phyloP scores from a whole-genome alignment of 2,797 vertebrate species.

The Lutjanus argentimaculatus region DNA sequence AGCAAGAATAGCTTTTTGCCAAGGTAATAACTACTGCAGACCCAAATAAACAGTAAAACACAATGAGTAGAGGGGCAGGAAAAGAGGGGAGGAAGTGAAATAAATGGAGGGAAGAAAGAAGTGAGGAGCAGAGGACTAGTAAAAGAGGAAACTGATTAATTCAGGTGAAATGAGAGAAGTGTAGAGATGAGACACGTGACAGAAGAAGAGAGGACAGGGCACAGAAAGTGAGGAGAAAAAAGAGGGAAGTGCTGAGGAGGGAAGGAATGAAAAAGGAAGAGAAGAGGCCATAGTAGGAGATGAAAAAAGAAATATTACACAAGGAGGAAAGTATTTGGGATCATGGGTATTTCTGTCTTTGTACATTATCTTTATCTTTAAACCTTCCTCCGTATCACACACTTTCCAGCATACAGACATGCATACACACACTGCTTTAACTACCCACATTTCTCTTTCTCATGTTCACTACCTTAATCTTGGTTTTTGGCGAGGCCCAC shows the following conservation, averaged over 20 bases:
- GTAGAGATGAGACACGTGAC: not conserved
- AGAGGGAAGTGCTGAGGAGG: not conserved
- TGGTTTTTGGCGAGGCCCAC: conserved; percentile 8
- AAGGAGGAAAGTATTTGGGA: not conserved
- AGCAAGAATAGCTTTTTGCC: too few relatives aligned
- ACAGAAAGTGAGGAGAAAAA: not conserved
- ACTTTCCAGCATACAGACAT: not conserved
- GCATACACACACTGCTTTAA: not conserved
- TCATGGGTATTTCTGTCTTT: conserved; percentile 1
- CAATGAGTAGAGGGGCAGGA: too few relatives aligned
- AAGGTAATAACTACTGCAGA: too few relatives aligned
- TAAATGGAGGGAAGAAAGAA: not conserved
- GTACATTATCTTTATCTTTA: conserved; percentile 22
- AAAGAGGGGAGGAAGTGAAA: not conserved
- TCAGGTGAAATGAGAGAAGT: conserved; percentile 2
- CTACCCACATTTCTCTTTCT: conserved; percentile 13
- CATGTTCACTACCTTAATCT: conserved; percentile 49
- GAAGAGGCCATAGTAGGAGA: not conserved
- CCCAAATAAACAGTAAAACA: too few relatives aligned
- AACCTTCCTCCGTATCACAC: conserved; percentile 8
- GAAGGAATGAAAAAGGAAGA: not conserved
- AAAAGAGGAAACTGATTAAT: not conserved
- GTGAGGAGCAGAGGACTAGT: not conserved
- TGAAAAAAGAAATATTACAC: conserved; percentile 4
- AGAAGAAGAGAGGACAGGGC: not conserved